Percentiles rank a stretch among this genome's conserved stretches.
Evolutionary conservation across 1,140 invertebrate genomes (phyloP).

Genomic region (Bicyclus anynana): DNA sequence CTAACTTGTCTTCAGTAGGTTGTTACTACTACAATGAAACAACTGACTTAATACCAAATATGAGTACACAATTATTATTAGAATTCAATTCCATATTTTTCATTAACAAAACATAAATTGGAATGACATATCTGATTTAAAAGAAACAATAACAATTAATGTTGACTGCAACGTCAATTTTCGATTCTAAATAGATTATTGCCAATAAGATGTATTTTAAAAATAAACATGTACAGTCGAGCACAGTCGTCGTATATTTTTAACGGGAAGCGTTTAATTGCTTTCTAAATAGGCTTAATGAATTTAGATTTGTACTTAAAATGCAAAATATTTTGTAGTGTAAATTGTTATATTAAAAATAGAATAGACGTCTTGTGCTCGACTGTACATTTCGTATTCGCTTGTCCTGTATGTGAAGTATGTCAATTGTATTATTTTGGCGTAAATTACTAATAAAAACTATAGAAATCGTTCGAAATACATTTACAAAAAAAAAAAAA

Average conservation of each 20-base stretch:
- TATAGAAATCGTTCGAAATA: conserved; percentile 21
- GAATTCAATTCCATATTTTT: not conserved
- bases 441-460: conserved; percentile 1
- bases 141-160: conserved; percentile 13
- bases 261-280: conserved; percentile 40
- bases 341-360: conserved; percentile 26
- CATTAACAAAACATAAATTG: conserved; percentile 15
- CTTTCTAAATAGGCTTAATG: conserved; percentile 53
- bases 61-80: too few relatives aligned
- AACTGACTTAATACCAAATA: too few relatives aligned
- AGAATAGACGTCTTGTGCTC: conserved; percentile 37
- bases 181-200: conserved; percentile 26
- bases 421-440: conserved; percentile 37
- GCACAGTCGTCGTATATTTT: conserved; percentile 49
- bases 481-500: not conserved
- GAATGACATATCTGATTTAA: conserved; percentile 23
- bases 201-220: conserved; percentile 34
- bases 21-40: too few relatives aligned
- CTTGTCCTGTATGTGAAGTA: conserved; percentile 37
- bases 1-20: too few relatives aligned
- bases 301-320: conserved; percentile 59
- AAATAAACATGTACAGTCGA: conserved; percentile 41
- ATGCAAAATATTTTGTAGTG: conserved; percentile 31
- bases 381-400: conserved; percentile 37
- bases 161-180: conserved; percentile 46